These are phyloP conservation scores for Synchiropus splendidus DNA, from an alignment of 2,113 vertebrate species.

Conservation along the genomic window DNA sequence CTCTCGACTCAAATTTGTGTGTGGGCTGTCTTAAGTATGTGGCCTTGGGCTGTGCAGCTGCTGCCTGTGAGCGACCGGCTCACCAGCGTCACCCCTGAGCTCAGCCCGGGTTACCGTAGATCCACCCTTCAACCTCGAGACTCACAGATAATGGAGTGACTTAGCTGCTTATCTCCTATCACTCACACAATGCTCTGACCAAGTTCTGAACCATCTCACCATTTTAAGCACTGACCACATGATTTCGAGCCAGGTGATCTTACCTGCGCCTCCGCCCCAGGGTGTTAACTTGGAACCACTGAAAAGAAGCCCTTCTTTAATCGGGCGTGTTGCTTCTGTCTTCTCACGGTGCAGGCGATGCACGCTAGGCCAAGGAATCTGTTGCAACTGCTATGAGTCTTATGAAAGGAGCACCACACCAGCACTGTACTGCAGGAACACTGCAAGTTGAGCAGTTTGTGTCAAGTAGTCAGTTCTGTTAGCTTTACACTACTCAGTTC, in stretches of 20 bases:
- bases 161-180: constrained; percentile 30
- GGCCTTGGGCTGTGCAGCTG: constrained; percentile 55
- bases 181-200: no score
- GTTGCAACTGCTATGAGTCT: constrained; percentile 46
- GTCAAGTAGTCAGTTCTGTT: no score
- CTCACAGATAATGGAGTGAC: constrained; percentile 25
- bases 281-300: no score
- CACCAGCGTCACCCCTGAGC: constrained; percentile 12
- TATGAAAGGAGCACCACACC: constrained; percentile 56
- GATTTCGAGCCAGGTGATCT: no score
- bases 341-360: constrained; percentile 20
- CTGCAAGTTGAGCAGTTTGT: constrained; percentile 5
- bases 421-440: constrained; percentile 56
- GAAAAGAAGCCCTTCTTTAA: no score
- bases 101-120: constrained; percentile 31
- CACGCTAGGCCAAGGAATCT: constrained; percentile 40
- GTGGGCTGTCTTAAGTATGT: constrained; percentile 31
- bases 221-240: no score
- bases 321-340: constrained; percentile 1
- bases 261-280: no score
- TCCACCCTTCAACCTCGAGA: constrained; percentile 27
- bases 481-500: no score
- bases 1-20: constrained; percentile 22
- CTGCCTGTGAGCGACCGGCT: constrained; percentile 32
- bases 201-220: no score